Conservation (phyloP, 2,797 vertebrate genomes). For the Hemitrygon akajei region DNA sequence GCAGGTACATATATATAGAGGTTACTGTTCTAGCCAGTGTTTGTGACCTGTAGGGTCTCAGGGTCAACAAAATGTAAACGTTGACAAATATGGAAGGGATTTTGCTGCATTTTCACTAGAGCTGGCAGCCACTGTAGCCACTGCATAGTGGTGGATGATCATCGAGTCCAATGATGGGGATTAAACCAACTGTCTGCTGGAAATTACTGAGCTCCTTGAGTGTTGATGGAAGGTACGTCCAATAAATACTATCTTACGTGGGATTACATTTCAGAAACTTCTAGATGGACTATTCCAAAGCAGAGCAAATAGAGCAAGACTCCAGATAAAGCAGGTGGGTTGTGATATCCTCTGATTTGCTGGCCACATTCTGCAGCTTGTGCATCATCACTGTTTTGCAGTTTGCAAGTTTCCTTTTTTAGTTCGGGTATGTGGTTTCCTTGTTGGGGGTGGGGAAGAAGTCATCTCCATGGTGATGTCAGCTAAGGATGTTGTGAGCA, state of each 20-base stretch:
- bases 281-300: not conserved
- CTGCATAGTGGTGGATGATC: no score
- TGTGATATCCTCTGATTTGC: not conserved
- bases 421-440: slow-evolving; percentile 5
- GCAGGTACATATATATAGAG: no score
- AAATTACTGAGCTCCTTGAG: not conserved
- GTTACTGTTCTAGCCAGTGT: no score
- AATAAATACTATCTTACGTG: not conserved
- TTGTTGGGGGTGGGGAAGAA: not conserved
- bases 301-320: not conserved
- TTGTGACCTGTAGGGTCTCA: no score
- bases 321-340: not conserved
- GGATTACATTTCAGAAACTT: not conserved
- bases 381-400: not conserved
- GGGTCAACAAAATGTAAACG: no score
- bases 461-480: no score
- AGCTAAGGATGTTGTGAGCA: slow-evolving; percentile 54
- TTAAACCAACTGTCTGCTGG: not conserved
- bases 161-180: not conserved
- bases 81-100: no score
- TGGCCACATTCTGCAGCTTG: not conserved
- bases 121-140: not conserved
- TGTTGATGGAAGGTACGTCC: not conserved
- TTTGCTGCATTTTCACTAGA: not conserved
- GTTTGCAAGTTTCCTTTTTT: not conserved